Percentiles rank a stretch among this genome's conserved stretches.
Conservation (phyloP, 2,113 vertebrate species). For the Dromaius novaehollandiae region DNA sequence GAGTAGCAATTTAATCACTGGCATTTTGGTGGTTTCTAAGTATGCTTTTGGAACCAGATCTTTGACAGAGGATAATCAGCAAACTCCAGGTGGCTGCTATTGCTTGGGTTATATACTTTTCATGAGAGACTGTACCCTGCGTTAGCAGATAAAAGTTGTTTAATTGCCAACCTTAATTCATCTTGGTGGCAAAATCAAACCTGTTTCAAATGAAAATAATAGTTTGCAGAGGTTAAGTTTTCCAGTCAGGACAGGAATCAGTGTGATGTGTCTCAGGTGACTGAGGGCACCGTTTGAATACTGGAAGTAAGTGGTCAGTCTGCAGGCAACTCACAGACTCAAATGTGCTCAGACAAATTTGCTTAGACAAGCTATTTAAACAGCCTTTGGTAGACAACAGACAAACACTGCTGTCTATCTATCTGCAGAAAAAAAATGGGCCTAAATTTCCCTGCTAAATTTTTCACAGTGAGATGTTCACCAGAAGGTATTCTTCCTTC, state of each 20-base stretch:
- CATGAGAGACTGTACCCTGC: neutral
- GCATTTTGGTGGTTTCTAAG: neutral
- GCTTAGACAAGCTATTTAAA: neutral
- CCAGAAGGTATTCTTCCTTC: neutral
- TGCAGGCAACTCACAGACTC: neutral
- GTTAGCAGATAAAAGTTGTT: neutral
- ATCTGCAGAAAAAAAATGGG: neutral
- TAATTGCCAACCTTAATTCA: neutral
- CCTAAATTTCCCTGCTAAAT: neutral
- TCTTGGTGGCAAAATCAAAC: neutral
- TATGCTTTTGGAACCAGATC: neutral
- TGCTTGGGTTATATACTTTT: neutral
- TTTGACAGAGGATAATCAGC: fast-evolving
- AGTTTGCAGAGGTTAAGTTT: neutral
- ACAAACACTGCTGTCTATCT: neutral
- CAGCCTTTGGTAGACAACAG: neutral
- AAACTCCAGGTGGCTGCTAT: neutral
- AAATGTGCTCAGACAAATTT: neutral
- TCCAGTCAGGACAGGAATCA: neutral
- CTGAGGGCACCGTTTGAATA: neutral
- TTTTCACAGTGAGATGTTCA: neutral
- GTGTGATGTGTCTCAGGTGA: neutral
- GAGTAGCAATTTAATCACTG: neutral
- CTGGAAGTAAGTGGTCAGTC: neutral
- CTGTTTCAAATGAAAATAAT: neutral